phyloP scores from a whole-genome alignment of 2,888 invertebrate genomes.

The Torymus auratus region DNA sequence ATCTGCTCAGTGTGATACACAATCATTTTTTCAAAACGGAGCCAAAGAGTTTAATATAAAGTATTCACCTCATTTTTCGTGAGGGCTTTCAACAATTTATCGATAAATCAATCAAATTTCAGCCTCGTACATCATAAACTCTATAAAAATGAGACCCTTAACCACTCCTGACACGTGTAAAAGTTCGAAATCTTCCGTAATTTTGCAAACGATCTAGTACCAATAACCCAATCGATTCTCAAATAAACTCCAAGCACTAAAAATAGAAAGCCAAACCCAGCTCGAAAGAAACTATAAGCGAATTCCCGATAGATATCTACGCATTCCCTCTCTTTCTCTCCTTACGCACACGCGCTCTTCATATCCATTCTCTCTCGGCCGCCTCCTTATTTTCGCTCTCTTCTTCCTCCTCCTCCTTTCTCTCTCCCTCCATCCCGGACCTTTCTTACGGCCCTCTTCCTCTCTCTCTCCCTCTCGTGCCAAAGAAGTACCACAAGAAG shows the following conservation, averaged over 20 bases:
- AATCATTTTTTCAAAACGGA: too few species aligned
- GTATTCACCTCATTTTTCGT: too few species aligned
- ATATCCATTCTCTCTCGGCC: conserved; percentile 56
- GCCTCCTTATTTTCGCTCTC: conserved; percentile 20
- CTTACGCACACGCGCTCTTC: conserved; percentile 29
- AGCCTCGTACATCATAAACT: too few species aligned
- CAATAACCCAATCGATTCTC: neutral
- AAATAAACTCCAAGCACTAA: conserved; percentile 31
- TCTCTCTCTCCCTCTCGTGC: neutral
- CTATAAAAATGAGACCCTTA: too few species aligned
- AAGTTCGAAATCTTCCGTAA: too few species aligned
- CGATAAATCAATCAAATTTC: too few species aligned
- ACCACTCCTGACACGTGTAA: too few species aligned
- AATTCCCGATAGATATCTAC: conserved; percentile 45
- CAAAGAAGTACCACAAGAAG: conserved; percentile 1
- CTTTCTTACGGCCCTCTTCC: conserved; percentile 25
- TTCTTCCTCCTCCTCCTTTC: conserved; percentile 26
- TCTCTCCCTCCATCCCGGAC: conserved; percentile 31
- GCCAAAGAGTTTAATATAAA: too few species aligned
- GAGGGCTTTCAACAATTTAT: too few species aligned
- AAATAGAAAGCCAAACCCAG: conserved; percentile 31
- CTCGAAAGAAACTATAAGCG: conserved; percentile 1
- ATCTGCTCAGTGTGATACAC: too few species aligned
- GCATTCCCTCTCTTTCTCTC: conserved; percentile 9
- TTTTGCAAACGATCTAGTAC: too few species aligned